These are phyloP conservation scores for Clinocottus analis DNA, from an alignment of 2,113 vertebrate species.

Conservation along the genomic window DNA sequence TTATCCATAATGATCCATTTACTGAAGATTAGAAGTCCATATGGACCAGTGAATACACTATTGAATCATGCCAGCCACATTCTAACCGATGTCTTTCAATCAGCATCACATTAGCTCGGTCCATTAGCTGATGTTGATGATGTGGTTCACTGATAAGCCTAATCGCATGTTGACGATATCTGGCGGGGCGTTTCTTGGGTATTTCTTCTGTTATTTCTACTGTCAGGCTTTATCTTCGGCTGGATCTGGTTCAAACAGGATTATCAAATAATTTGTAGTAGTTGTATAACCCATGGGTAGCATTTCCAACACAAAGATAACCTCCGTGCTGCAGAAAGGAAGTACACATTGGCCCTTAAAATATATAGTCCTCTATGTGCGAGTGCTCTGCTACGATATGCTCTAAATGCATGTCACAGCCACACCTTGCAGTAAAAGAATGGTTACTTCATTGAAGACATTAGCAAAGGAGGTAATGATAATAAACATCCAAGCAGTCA, in stretches of 20 bases:
- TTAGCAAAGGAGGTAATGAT: slow-evolving; percentile 35
- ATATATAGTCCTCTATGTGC: background rate
- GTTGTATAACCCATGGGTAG: background rate
- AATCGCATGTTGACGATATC: slow-evolving; percentile 29
- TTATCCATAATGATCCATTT: slow-evolving; percentile 15
- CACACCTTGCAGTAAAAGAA: slow-evolving; percentile 21
- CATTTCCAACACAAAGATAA: background rate
- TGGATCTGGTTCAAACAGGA: background rate
- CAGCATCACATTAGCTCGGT: slow-evolving; percentile 55
- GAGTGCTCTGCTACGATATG: background rate
- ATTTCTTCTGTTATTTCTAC: slow-evolving; percentile 16
- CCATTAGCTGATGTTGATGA: slow-evolving; percentile 67
- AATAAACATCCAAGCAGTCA: slow-evolving; percentile 36
- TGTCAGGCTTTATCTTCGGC: background rate
- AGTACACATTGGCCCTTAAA: background rate
- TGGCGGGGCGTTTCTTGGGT: slow-evolving; percentile 19
- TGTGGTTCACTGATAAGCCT: slow-evolving; percentile 67
- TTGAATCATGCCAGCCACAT: slow-evolving; percentile 62
- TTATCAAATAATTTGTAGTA: slow-evolving; percentile 11
- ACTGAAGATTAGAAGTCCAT: slow-evolving; percentile 15
- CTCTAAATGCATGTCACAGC: background rate
- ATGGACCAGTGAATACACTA: slow-evolving; percentile 27
- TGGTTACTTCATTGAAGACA: slow-evolving; percentile 14
- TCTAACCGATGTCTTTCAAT: slow-evolving; percentile 67
- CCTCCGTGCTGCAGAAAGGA: slow-evolving; percentile 7